Percentiles rank a stretch among this genome's conserved stretches.
These are phyloP conservation scores for Euschistus heros DNA, from an alignment of 1,140 invertebrate species.

Conservation along the genomic window DNA sequence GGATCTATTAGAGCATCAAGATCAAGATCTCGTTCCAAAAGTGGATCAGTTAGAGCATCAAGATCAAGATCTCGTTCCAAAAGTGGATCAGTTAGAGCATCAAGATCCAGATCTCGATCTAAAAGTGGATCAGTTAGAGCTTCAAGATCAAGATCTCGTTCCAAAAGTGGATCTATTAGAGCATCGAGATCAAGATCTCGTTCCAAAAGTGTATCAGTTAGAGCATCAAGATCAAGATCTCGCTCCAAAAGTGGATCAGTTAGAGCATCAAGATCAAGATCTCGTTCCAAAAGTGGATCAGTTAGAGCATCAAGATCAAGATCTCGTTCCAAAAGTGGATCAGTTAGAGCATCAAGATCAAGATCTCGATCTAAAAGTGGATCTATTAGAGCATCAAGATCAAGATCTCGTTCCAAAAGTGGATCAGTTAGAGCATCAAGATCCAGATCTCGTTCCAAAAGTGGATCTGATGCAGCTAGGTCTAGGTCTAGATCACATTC, in stretches of 20 bases:
- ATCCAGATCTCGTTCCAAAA: constrained; percentile 27
- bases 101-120: constrained; percentile 28
- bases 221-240: constrained; percentile 31
- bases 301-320: constrained; percentile 23
- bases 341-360: constrained; percentile 32
- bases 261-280: constrained; percentile 27
- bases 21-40: constrained; percentile 29
- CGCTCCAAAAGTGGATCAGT: constrained; percentile 18
- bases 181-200: constrained; percentile 27
- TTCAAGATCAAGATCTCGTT: constrained; percentile 28
- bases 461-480: constrained; percentile 25
- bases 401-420: constrained; percentile 23
- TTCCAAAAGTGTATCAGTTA: constrained; percentile 29
- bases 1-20: constrained; percentile 12
- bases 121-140: constrained; percentile 21
- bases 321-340: constrained; percentile 23
- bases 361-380: constrained; percentile 24
- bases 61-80: constrained; percentile 30
- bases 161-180: constrained; percentile 28
- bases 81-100: constrained; percentile 33
- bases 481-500: constrained; percentile 27
- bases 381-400: constrained; percentile 26
- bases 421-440: constrained; percentile 24
- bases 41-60: constrained; percentile 23
- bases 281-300: constrained; percentile 30